Conservation (phyloP, 2,113 vertebrate species). For the Cyprinodon tularosa region DNA sequence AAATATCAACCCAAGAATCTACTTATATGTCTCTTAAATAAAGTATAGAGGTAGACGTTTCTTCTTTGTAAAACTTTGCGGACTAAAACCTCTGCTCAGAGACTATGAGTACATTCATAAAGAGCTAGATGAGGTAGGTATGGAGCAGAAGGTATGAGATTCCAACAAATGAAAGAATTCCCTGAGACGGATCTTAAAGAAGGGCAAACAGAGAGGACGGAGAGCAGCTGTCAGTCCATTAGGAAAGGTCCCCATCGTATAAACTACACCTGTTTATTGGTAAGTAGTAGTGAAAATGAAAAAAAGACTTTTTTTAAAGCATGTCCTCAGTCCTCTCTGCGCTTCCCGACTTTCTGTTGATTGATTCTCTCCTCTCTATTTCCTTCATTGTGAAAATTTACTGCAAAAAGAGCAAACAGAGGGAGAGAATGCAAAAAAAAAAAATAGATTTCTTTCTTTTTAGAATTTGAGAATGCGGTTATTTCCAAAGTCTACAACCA, state of each 20-base stretch:
- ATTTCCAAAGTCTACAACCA: slow-evolving; percentile 98
- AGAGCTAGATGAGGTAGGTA: slow-evolving; percentile 99
- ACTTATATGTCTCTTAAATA: slow-evolving; percentile 76
- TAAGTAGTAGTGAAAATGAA: slow-evolving; percentile 35
- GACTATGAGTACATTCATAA: slow-evolving; percentile 94
- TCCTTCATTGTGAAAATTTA: slow-evolving; percentile 53
- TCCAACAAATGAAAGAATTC: slow-evolving; percentile 89
- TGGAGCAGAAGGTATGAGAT: slow-evolving; percentile 84
- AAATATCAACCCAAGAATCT: slow-evolving; percentile 69
- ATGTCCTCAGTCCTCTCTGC: slow-evolving; percentile 56
- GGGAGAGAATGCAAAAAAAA: slow-evolving; percentile 59
- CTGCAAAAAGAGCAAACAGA: slow-evolving; percentile 52
- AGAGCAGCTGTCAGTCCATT: slow-evolving; percentile 50
- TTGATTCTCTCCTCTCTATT: slow-evolving; percentile 68
- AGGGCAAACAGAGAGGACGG: slow-evolving; percentile 51
- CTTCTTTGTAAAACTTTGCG: slow-evolving; percentile 89
- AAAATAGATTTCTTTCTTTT: slow-evolving; percentile 4
- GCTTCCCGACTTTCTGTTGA: slow-evolving; percentile 58
- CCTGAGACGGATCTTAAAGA: slow-evolving; percentile 87
- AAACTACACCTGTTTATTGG: slow-evolving; percentile 47
- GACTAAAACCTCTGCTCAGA: slow-evolving; percentile 91
- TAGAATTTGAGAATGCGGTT: slow-evolving; percentile 98
- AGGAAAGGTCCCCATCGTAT: slow-evolving; percentile 61
- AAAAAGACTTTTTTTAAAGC: slow-evolving; percentile 45
- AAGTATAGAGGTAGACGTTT: slow-evolving; percentile 83